Evolutionary conservation across 2,888 invertebrate species (phyloP), one percentile per base, ranked within the genome.

Genomic region (Euplagia quadripunctaria): DNA sequence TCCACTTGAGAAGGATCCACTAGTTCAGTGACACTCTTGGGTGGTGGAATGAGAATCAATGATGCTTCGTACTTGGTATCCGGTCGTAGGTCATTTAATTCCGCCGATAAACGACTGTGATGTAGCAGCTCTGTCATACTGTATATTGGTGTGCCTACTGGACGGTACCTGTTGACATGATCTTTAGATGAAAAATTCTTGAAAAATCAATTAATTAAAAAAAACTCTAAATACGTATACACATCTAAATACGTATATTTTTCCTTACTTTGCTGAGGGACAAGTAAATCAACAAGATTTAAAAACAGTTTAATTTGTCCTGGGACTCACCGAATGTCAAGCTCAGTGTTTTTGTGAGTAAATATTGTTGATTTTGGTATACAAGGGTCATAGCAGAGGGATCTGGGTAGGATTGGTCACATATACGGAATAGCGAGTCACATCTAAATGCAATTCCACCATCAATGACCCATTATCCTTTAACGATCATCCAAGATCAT

Each of bases 101-200:
- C 97, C 79, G 98, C 98, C 68, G 97, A 96, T 0, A 97, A 98
- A 0, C 98, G 97, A 12, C 98, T 97, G 84, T 97, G 97, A 89
- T 99, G 99, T 52, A 99, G 97, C 43, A 99, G 91, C 42, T 98
- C 98, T 0, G 98, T 98, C 78, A 98, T 98, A 46, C 97, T 97
- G 91, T 98, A 99, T 75, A 98, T 97, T 86, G 98, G 98, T 55
- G 97, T 98, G 73, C 98, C 97, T 12, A 97, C 96, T 88, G 98
- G 98, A 86, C 98, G 98, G 90, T 98, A 99, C 83, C 98, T 97
- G 72, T n/a, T 5, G 51, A 73, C 31, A 70, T 43, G 70, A 12
- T 20, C 51, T 41, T 31, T 2, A 31, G 31, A 49, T 66, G 31
- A 31, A 31, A 31, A 66, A 31, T 46, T 31, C 8, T 41, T 5